A percentile compares a stretch with the other conserved stretches of the same genome.
phyloP scores from a whole-genome alignment of 2,113 vertebrate species.

The Herpetotheres cachinnans region DNA sequence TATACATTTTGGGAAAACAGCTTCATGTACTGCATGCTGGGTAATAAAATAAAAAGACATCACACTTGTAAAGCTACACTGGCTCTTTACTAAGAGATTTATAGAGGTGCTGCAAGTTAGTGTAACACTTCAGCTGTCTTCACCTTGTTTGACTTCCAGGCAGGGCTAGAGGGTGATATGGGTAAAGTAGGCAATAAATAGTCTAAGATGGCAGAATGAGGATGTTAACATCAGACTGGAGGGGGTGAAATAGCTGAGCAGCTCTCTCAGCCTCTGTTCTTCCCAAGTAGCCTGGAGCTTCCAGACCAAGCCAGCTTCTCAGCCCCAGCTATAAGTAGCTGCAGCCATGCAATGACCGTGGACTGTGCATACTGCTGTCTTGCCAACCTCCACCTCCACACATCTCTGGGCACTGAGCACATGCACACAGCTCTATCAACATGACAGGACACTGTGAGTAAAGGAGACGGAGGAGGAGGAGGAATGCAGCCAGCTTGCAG shows the following conservation, averaged over 20 bases:
- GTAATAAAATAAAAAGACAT: constrained; percentile 46
- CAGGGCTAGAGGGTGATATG: background rate
- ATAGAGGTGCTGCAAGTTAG: constrained; percentile 15
- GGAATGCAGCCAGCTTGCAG: background rate
- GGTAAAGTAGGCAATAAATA: background rate
- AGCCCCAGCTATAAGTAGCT: background rate
- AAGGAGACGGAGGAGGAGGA: background rate
- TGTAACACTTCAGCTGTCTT: constrained; percentile 42
- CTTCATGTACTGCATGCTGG: constrained; percentile 6
- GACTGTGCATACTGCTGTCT: background rate
- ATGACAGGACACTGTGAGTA: background rate
- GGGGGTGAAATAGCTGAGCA: background rate
- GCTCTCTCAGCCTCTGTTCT: background rate
- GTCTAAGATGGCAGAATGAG: background rate
- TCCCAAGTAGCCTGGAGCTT: background rate
- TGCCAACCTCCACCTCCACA: background rate
- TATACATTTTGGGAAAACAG: background rate
- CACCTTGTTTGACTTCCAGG: constrained; percentile 20
- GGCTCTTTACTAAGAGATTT: constrained; percentile 17
- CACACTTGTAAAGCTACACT: constrained; percentile 24
- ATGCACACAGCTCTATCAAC: background rate
- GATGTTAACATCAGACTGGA: background rate
- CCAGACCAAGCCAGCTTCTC: background rate
- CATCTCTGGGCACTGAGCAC: background rate
- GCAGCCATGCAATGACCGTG: background rate